Conservation (phyloP, 1,140 invertebrate species). For the Calosoma granatense region DNA sequence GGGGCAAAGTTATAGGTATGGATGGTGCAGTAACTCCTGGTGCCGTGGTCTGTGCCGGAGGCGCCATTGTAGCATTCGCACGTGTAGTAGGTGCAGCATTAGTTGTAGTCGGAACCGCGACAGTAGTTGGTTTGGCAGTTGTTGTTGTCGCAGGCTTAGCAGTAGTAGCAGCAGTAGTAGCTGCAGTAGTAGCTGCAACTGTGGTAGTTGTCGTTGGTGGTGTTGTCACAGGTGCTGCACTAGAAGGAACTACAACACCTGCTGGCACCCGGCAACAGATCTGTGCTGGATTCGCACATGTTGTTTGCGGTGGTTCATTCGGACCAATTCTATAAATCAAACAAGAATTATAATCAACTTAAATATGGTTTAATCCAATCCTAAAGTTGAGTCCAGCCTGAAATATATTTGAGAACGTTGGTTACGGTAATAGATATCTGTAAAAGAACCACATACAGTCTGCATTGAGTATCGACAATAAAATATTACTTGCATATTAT, state of each 20-base stretch:
- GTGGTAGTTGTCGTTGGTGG: not conserved
- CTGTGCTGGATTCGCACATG: not conserved
- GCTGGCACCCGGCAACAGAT: not conserved
- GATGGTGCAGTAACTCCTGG: not conserved
- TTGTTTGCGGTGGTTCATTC: not conserved
- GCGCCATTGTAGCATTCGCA: not conserved
- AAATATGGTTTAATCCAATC: no score
- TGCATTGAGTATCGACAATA: no score
- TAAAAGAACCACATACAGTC: no score
- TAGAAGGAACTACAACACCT: not conserved
- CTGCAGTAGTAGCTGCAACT: not conserved
- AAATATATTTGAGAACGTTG: no score
- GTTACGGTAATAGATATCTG: no score
- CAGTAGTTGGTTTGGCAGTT: not conserved
- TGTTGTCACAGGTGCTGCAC: not conserved
- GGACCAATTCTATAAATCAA: slow-evolving; percentile 4
- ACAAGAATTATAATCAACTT: no score
- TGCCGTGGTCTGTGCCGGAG: not conserved
- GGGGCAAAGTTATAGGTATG: not conserved
- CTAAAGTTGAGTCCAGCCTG: no score
- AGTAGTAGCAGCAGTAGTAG: not conserved
- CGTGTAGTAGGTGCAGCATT: not conserved
- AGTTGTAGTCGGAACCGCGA: not conserved
- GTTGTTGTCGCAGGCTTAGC: not conserved
- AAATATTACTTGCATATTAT: no score